phyloP scores from a whole-genome alignment of 2,888 invertebrate species.

The Phengaris alcon region DNA sequence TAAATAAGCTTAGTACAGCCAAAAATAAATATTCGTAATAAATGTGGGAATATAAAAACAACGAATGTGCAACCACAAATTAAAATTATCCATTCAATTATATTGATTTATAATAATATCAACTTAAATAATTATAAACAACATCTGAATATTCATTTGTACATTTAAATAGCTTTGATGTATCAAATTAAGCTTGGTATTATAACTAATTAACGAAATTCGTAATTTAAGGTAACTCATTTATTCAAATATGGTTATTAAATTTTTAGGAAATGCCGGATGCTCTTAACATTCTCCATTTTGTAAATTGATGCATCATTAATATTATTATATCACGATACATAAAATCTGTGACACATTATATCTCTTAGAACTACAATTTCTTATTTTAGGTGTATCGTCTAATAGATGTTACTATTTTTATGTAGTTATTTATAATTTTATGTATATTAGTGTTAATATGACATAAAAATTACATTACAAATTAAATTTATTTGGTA shows the following conservation, averaged over 20 bases:
- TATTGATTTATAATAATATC: constrained; percentile 28
- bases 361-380: not conserved
- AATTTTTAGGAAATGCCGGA: constrained; percentile 7
- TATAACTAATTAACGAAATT: constrained; percentile 22
- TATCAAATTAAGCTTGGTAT: constrained; percentile 23
- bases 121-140: constrained; percentile 24
- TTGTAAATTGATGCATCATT: constrained; percentile 19
- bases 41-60: constrained; percentile 12
- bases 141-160: constrained; percentile 28
- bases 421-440: no score
- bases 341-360: constrained; percentile 3
- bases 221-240: constrained; percentile 8
- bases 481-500: no score
- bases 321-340: not conserved
- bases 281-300: constrained; percentile 7
- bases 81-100: constrained; percentile 2
- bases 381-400: no score
- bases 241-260: constrained; percentile 20
- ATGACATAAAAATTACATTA: no score
- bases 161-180: constrained; percentile 24
- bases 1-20: not conserved
- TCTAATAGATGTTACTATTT: no score
- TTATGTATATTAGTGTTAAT: no score
- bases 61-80: constrained; percentile 13
- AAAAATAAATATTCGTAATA: not conserved